Base-by-base conservation (phyloP, 2,797 vertebrate species). In the Etheostoma nigrum region DNA sequence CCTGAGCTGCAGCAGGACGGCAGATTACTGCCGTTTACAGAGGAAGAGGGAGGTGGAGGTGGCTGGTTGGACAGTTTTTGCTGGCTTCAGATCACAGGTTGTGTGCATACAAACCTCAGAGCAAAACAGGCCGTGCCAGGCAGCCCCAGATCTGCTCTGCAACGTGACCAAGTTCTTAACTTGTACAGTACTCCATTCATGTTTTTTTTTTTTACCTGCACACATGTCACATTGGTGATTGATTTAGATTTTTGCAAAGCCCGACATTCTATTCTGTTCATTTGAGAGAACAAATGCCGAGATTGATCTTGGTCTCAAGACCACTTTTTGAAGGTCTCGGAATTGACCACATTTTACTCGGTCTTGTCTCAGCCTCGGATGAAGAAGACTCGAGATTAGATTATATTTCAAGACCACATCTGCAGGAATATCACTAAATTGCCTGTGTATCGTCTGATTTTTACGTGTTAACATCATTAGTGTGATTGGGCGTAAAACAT, bases 41-140 rank as follows among this genome's bases (percentile, higher is more conserved):
- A 79, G 80, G 74, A 75, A 69, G 71, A 65, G 64, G 65, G 83
- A 84, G 84, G 53, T 69, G 79, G 80, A 78, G 71, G 77, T 57
- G 74, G 47, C 64, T 78, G 72, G 25, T 73, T 72, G 66, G 53
- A n/a, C 59, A 64, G 80, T 54, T 81, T 68, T 82, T 57, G 68
- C 84, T 92, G 88, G 86, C 88, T 89, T 65, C 68, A 85, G 87
- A 90, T 93, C 89, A 89, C 72, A 89, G 81, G 80, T 82, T 87
- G 80, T 81, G 71, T 77, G 74, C 54, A 69, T 73, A 68, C 67
- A 79, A 81, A 83, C 57, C 85, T 85, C 76, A 67, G 66, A 83
- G 84, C 61, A 52, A 76, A 76, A 64, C 71, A 72, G 45, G 19
- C 58, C 0, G 14, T 47, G 63, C 81, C 64, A 78, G 66, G 68